Conservation (phyloP, 2,888 invertebrate genomes). For the Netelia inedita region DNA sequence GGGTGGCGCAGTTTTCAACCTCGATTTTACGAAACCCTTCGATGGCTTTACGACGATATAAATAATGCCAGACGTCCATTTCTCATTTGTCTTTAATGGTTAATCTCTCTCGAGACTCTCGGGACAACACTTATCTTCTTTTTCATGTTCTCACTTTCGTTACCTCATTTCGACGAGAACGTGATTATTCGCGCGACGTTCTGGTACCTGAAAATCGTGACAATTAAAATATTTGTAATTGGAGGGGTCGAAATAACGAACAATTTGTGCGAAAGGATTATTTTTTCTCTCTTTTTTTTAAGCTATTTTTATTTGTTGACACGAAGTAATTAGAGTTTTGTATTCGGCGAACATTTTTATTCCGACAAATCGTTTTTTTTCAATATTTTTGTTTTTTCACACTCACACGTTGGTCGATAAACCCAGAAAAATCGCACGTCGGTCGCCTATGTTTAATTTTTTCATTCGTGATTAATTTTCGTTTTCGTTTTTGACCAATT, state of each 20-base stretch:
- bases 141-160: not conserved
- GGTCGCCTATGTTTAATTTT: conserved; percentile 18
- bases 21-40: not conserved
- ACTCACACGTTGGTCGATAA: conserved; percentile 68
- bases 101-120: not conserved
- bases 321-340: conserved; percentile 71
- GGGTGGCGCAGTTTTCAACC: conserved; percentile 5
- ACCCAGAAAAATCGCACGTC: conserved; percentile 14
- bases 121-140: not conserved
- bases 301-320: conserved; percentile 61
- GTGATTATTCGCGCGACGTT: not conserved
- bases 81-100: not conserved
- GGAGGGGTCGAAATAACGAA: not conserved
- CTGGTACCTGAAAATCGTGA: not conserved
- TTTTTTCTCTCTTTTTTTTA: conserved; percentile 64
- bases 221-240: not conserved
- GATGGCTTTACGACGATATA: not conserved
- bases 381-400: conserved; percentile 49
- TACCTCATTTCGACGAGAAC: not conserved
- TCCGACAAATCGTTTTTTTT: conserved; percentile 65
- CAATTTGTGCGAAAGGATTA: not conserved
- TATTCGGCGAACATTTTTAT: conserved; percentile 76
- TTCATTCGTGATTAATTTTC: conserved; percentile 17
- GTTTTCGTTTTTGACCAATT: conserved; percentile 15
- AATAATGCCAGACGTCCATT: not conserved